Percentiles rank a stretch among this genome's conserved stretches.
Evolutionary conservation across 2,113 vertebrate genomes (phyloP).

Genomic region (Leptobrachium ailaonicum): DNA sequence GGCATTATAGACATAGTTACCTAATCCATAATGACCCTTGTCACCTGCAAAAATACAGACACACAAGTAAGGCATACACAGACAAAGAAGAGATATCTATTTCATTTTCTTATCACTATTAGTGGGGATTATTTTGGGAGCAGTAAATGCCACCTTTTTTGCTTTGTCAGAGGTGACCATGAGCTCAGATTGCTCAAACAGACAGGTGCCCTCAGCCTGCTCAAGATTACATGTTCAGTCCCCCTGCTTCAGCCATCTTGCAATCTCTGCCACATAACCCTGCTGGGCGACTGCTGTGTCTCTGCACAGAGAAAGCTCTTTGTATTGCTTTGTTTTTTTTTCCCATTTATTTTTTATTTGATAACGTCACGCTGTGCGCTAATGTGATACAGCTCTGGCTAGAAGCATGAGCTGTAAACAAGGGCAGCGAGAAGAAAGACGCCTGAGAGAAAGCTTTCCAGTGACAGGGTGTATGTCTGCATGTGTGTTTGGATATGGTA

Average conservation of each 20-base stretch:
- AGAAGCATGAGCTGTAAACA: neutral
- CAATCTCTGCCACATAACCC: neutral
- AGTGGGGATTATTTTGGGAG: no score
- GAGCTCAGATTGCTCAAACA: neutral
- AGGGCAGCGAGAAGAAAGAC: neutral
- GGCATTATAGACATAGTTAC: no score
- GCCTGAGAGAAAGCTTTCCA: neutral
- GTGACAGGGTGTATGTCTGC: neutral
- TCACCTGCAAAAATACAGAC: no score
- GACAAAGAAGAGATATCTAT: neutral
- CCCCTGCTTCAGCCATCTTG: conserved; percentile 9
- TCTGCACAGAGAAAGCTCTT: no score
- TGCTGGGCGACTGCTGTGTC: no score
- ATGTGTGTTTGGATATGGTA: neutral
- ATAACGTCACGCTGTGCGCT: neutral
- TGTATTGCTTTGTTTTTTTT: no score
- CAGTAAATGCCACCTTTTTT: no score
- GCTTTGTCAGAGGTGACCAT: neutral
- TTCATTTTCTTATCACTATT: neutral
- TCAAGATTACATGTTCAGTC: neutral
- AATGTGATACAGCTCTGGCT: neutral
- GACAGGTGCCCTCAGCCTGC: neutral
- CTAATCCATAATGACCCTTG: no score
- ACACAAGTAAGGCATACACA: no score
- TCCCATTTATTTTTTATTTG: no score